Evolutionary conservation across 1,140 invertebrate species (phyloP), one percentile per base, ranked within the genome.

Genomic region (Acromyrmex charruanus): DNA sequence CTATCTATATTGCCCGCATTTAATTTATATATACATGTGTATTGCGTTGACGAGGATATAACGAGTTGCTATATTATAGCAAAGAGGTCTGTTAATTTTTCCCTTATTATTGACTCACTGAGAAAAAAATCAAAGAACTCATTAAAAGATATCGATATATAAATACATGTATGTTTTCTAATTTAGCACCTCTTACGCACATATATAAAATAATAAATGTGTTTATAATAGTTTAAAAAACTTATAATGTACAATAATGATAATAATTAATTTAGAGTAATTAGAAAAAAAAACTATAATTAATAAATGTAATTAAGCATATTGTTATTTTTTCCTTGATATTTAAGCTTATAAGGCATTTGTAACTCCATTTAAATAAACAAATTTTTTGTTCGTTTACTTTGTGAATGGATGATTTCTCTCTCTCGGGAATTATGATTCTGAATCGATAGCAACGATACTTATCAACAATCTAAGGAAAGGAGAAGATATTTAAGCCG

Each of bases 1-100:
- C 63, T 44, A 66, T 75, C 51, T 14, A 21, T 18, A 74, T 55
- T n/a, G 6, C 28, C 12, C 18, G n/a, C 9, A 81, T 71, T 35
- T 81, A 35, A 71, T 81, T 71, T 81, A 58, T 81, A 58, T 53
- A n/a, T 14, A 68, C n/a, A 3, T 69, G n/a, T 21, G 9, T 58
- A n/a, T 58, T 28, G 31, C 51, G 31, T 81, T 25, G 14, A 69
- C 44, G n/a, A 55, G 21, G 9, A 35, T 28, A 5, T 68, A 69
- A 51, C 51, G 12, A 35, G n/a, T 49, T 68, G 10, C 21, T 81
- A 12, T n/a, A 39, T 53, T n/a, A 69, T n/a, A 2, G 21, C 49
- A 28, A 39, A 9, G 5, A 58, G 5, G 39, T 58, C 55, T 58
- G 9, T 35, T 35, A n/a, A 6, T 25, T 55, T 49, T 68, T 18